Evolutionary conservation across 2,888 invertebrate species (phyloP), one percentile per base, ranked within the genome.

Genomic region (Piscicola geometra): DNA sequence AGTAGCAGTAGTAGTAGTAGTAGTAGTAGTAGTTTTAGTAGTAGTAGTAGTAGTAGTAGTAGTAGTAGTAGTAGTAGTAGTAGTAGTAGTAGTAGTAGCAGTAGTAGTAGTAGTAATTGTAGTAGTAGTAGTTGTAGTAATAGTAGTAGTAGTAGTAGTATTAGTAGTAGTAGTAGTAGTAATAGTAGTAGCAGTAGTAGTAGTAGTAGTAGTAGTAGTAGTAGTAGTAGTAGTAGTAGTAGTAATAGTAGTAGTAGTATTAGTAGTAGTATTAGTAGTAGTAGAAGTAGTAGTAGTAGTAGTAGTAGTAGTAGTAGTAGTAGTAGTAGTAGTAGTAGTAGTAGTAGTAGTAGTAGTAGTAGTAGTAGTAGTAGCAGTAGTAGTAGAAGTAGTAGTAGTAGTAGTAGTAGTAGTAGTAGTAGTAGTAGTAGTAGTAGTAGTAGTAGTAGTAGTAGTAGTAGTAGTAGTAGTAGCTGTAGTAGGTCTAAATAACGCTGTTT

Each of bases 121-220:
- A 41, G 41, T 5, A 41, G 41, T 5, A 41, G 41, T 5, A 41
- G 41, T 5, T 9, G 41, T 5, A 41, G 41, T 5, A 41, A 15
- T 5, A 41, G 15, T 5, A 41, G 64, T 3, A 64, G 64, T 3
- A 64, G 64, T 3, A 64, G 64, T 5, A 69, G 69, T 5, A 69
- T 12, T 5, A 69, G 69, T 5, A 69, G 69, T 5, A 69, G 69
- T 5, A 69, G 69, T 5, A 69, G 69, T 5, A 69, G 69, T 5
- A 35, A 30, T 5, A 69, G 69, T 5, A 69, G 69, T 5, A 64
- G 64, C 5, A 64, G 64, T 3, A 64, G 64, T 3, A 64, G 64
- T 3, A 64, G 64, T 3, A 28, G 64, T 3, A 28, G 64, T 3
- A 28, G 64, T 3, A 28, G 64, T 3, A 28, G 64, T 3, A 28